Conservation (phyloP, 2,888 invertebrate genomes). For the Drosophila paucipuncta region DNA sequence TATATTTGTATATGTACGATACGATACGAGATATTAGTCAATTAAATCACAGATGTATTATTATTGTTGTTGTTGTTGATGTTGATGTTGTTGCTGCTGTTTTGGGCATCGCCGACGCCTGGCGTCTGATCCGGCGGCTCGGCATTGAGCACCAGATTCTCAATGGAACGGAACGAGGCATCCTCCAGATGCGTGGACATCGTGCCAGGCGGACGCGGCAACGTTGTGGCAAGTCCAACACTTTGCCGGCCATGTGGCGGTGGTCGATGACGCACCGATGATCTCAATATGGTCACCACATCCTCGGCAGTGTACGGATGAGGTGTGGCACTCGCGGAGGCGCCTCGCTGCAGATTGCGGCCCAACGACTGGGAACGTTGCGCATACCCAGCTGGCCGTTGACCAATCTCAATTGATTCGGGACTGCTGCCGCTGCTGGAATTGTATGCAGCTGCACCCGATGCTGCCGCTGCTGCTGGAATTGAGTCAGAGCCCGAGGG, state of each 20-base stretch:
- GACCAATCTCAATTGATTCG: constrained; percentile 76
- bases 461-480: constrained; percentile 20
- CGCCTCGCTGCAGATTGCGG: constrained; percentile 60
- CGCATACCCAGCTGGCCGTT: constrained; percentile 59
- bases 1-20: constrained; percentile 33
- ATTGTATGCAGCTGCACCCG: constrained; percentile 37
- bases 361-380: constrained; percentile 79
- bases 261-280: constrained; percentile 73
- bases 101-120: constrained; percentile 62
- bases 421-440: constrained; percentile 60
- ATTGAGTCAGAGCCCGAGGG: constrained; percentile 50
- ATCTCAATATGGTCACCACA: constrained; percentile 83
- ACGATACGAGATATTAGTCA: constrained; percentile 63
- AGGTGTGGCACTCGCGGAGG: constrained; percentile 31
- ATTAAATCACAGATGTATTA: constrained; percentile 84
- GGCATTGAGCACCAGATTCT: constrained; percentile 83
- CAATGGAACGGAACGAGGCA: constrained; percentile 80
- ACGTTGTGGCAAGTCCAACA: constrained; percentile 45
- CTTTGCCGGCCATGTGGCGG: constrained; percentile 24
- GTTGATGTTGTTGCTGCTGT: constrained; percentile 9
- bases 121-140: constrained; percentile 83
- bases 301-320: constrained; percentile 83
- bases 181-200: constrained; percentile 70
- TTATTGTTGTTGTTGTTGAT: constrained; percentile 57
- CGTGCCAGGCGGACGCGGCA: constrained; percentile 62